Evolutionary conservation across 2,797 vertebrate genomes (phyloP).

Genomic region (Phrynocephalus forsythii): DNA sequence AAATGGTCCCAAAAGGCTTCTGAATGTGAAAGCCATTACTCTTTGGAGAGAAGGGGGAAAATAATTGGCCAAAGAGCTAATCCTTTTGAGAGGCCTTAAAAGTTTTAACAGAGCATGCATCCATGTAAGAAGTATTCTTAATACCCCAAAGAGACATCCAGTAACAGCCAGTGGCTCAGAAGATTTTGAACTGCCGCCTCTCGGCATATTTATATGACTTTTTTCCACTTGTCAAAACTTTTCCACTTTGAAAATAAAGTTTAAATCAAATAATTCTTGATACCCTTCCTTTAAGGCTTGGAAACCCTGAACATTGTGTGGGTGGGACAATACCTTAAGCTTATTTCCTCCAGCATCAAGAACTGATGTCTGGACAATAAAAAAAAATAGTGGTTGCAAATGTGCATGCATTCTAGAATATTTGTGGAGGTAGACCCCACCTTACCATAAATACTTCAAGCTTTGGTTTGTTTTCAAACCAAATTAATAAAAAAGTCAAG

Average conservation of each 20-base stretch:
- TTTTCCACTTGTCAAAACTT: constrained; percentile 10
- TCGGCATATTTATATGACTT: neutral
- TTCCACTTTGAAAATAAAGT: neutral
- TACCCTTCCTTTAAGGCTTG: neutral
- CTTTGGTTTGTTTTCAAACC: neutral
- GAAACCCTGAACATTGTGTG: neutral
- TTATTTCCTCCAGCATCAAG: neutral
- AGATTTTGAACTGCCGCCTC: neutral
- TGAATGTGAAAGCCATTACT: neutral
- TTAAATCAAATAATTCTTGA: neutral
- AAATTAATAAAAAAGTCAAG: neutral
- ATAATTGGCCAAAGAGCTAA: neutral
- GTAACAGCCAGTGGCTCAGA: constrained; percentile 2
- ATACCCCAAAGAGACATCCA: neutral
- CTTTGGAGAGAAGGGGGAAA: neutral
- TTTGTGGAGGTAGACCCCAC: neutral
- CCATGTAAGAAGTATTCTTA: neutral
- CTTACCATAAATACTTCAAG: neutral
- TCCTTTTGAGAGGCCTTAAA: constrained; percentile 5
- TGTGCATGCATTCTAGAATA: neutral
- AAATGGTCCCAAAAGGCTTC: neutral
- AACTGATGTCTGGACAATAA: neutral
- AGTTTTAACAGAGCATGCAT: constrained; percentile 1
- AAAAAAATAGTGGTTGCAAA: neutral
- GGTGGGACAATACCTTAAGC: neutral